Base-by-base conservation (phyloP, 2,888 invertebrate species). In the Mamestra brassicae region DNA sequence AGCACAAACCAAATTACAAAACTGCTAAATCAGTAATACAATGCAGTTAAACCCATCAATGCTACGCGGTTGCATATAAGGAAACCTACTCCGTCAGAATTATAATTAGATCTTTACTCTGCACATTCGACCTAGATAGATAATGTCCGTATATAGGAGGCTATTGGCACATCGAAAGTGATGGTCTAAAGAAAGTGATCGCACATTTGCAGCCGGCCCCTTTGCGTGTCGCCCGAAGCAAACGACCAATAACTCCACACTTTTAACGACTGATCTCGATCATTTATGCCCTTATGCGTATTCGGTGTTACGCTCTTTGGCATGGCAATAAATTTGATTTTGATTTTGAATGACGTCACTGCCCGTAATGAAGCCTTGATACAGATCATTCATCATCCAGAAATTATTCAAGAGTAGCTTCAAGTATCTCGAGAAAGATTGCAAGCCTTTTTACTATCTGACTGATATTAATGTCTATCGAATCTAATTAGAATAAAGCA, bases 131-230 rank as follows among this genome's bases (percentile, higher is more conserved):
- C 88, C 89, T 82, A 86, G 86, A 84, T 82, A 85, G 85, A 85
- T 85, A 76, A 63, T 78, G 63, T 68, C 62, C 68, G 71, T 79
- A 76, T 84, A 81, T 79, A 80, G 74, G 66, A 78, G 76, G 71
- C 70, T 64, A 74, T 82, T 90, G 88, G 89, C 81, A 89, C 90
- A 93, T 84, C 73, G 88, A 90, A 90, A 91, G 89, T 91, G 91
- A 90, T 92, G 90, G 85, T 82, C 83, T 84, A 89, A 89, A 82
- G 91, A 92, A 92, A 92, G 91, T 89, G 89, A 91, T 90, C 88
- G 89, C 85, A 84, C 77, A 87, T 90, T 89, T 88, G 80, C 80
- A 76, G 80, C 79, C 71, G 70, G 84, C 76, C 66, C 70, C 79
- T 80, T 79, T 83, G 76, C 80, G 79, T 89, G 85, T 88, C 86